These are phyloP conservation scores for Hippocampus comes DNA, from an alignment of 2,113 vertebrate genomes.

Conservation along the genomic window DNA sequence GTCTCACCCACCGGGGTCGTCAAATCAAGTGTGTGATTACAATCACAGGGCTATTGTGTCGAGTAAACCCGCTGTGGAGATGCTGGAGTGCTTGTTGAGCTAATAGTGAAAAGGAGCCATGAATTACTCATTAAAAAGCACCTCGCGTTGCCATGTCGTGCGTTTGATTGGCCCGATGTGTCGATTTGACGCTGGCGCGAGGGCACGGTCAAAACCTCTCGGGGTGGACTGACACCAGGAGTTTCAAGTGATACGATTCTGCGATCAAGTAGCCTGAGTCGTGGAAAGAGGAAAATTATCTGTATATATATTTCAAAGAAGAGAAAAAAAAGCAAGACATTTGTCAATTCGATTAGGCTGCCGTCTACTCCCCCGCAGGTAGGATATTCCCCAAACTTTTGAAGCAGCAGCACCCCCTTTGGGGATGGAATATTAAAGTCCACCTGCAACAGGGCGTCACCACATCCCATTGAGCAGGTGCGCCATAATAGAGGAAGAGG, in stretches of 20 bases:
- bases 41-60: slow-evolving; percentile 66
- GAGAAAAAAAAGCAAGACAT: too few relatives aligned
- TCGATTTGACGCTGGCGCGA: slow-evolving; percentile 63
- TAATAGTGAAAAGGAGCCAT: slow-evolving; percentile 62
- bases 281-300: not conserved
- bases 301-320: not conserved
- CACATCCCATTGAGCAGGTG: too few relatives aligned
- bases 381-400: too few relatives aligned
- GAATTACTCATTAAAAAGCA: slow-evolving; percentile 66
- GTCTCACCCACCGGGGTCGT: slow-evolving; percentile 6
- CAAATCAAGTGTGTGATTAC: slow-evolving; percentile 54
- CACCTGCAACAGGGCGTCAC: too few relatives aligned
- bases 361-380: too few relatives aligned
- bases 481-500: too few relatives aligned
- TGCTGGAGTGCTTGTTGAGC: slow-evolving; percentile 58
- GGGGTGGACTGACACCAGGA: not conserved
- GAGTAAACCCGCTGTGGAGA: slow-evolving; percentile 51
- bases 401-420: too few relatives aligned
- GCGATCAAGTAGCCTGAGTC: not conserved
- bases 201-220: not conserved
- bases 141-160: slow-evolving; percentile 49
- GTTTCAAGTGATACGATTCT: not conserved
- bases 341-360: too few relatives aligned
- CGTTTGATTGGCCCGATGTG: slow-evolving; percentile 70
- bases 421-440: too few relatives aligned